Conservation (phyloP, 92 coral and sea anemone species). For the Hydrozoanthus gracilis region DNA sequence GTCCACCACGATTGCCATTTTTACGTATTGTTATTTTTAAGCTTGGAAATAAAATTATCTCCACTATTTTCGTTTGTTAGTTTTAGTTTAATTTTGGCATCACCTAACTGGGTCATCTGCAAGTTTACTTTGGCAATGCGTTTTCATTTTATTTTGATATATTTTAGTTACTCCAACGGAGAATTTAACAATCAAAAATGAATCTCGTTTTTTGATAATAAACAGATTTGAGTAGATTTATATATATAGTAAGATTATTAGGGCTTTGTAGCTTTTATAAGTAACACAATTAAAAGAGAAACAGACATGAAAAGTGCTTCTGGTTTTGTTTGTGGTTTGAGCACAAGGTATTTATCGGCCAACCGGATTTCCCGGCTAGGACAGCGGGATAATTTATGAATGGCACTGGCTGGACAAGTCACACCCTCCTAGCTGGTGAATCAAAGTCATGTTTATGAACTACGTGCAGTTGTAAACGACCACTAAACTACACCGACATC, state of each 20-base stretch:
- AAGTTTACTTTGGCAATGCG: too few relatives aligned
- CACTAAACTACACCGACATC: neutral
- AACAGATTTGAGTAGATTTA: too few relatives aligned
- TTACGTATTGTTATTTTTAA: neutral
- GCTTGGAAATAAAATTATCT: neutral
- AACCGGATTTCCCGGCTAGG: constrained; percentile 40
- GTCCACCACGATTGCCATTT: neutral
- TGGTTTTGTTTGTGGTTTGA: constrained; percentile 37
- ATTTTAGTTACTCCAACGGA: too few relatives aligned
- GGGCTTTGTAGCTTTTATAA: neutral
- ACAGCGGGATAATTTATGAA: neutral
- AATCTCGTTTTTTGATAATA: too few relatives aligned
- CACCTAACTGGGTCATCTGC: too few relatives aligned
- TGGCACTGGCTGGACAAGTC: constrained; percentile 1
- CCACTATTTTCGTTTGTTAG: too few relatives aligned
- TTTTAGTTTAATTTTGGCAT: too few relatives aligned
- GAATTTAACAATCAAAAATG: too few relatives aligned
- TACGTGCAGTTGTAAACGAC: constrained; percentile 17
- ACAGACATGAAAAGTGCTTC: constrained; percentile 14
- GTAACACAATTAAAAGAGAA: neutral
- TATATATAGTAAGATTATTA: neutral
- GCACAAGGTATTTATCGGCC: constrained; percentile 5
- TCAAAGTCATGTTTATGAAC: neutral
- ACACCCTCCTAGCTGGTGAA: neutral
- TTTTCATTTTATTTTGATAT: too few relatives aligned